Evolutionary conservation across 1,140 invertebrate genomes (phyloP).

Genomic region (Trichomalopsis sarcophagae): DNA sequence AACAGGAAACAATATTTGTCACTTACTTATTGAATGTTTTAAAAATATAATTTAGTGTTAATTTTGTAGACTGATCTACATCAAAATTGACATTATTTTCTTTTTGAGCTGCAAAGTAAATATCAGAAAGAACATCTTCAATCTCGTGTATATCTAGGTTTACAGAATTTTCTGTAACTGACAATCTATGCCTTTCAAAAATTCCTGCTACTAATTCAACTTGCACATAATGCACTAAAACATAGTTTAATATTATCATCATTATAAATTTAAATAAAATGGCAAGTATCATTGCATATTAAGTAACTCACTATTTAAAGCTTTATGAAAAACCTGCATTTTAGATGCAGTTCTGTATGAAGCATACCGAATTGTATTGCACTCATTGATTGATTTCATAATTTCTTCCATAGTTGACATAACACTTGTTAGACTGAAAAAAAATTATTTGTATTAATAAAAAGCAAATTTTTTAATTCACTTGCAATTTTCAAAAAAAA

Average conservation of each 20-base stretch:
- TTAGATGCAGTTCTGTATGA: conserved; percentile 88
- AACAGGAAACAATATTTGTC: conserved; percentile 6
- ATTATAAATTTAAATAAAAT: conserved; percentile 33
- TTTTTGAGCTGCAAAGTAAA: conserved; percentile 76
- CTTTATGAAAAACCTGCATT: conserved; percentile 80
- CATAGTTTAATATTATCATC: conserved; percentile 39
- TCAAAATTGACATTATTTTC: conserved; percentile 71
- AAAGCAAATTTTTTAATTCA: neutral
- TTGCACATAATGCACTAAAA: conserved; percentile 76
- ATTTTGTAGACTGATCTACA: conserved; percentile 71
- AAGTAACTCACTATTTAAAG: conserved; percentile 74
- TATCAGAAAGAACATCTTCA: conserved; percentile 75
- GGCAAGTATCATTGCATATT: conserved; percentile 40
- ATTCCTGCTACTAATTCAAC: conserved; percentile 74
- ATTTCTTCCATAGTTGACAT: conserved; percentile 64
- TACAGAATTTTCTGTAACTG: conserved; percentile 73
- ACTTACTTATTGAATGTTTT: conserved; percentile 75
- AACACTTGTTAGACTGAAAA: conserved; percentile 30
- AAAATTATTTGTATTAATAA: neutral
- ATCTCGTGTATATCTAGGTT: conserved; percentile 74
- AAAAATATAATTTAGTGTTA: conserved; percentile 73
- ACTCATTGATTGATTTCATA: conserved; percentile 72
- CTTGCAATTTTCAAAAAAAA: too few relatives aligned
- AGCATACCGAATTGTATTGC: conserved; percentile 83
- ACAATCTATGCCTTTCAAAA: conserved; percentile 76